Base-by-base conservation (phyloP, 2,113 vertebrate genomes). In the Paratilapia polleni region DNA sequence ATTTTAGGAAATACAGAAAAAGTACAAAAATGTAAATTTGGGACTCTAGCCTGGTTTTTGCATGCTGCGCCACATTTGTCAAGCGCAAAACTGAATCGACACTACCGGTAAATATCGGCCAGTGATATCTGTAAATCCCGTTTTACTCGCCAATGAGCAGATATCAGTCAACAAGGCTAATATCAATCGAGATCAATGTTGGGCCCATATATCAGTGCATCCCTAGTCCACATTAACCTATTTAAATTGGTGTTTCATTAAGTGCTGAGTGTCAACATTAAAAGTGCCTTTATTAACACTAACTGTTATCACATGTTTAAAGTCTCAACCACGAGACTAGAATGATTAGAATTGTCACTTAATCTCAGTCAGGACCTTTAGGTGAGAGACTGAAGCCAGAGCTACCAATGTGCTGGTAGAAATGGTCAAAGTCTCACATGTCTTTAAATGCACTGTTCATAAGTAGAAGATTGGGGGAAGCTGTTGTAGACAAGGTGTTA, bases 211-310 rank as follows among this genome's bases (percentile, higher is more conserved):
- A 73, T 73, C 11, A 6, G 26, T 54, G 26, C 68, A 73, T 73
- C 68, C 68, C 47, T n/a, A 12, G 20, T 5, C 31, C 78, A 58
- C 57, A 59, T 73, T n/a, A 28, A 22, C 77, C 86, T 59, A 11
- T 75, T 63, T 17, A 24, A 80, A 77, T 8, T 68, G 74, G 52
- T 28, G 1, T 80, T 76, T 87, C 17, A 41, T 28, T 89, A 93
- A 95, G 94, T 93, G 91, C 94, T 87, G 56, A 87, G 90, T 91
- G 92, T 86, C 90, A 73, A 83, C 34, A 5, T 84, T 88, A 73
- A 93, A 94, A 94, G 92, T 93, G 92, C 91, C 82, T 79, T 79
- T 56, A 56, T 84, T 77, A 88, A 90, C 85, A 89, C 81, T 43
- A 77, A 73, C 85, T 92, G 90, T 88, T 86, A 80, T 38, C 52